Base-by-base conservation (phyloP, 2,113 vertebrate genomes). In the Pardalotus punctatus region DNA sequence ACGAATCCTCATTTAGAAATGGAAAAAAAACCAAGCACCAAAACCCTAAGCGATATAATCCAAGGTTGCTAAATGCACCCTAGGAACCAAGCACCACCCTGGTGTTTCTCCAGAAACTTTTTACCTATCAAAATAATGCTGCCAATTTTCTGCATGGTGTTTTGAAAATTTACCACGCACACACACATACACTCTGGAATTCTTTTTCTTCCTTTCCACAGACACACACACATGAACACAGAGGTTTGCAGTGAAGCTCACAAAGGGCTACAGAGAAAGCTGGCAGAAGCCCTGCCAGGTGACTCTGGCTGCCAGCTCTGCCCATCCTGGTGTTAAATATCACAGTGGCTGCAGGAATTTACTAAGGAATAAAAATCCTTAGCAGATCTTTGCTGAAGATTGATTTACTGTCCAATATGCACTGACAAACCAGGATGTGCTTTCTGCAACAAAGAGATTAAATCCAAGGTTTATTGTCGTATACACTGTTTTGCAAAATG, bases 131-230 rank as follows among this genome's bases (percentile, higher is more conserved):
- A 48, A 76, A 56, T 28, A 74, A 36, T 20, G 40, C 18, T 33
- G 25, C n/a, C 21, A 65, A 18, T 60, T 88, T 33, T 40, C 45
- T 53, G 29, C 18, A 19, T 0, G 0, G 14, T 10, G 17, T 47
- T 85, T 38, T 81, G 43, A 43, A 62, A 58, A 31, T 21, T n/a
- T 47, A 7, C 9, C 1, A 0, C 2, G 17, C 4, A 2, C 31
- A 13, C 2, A 10, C 6, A 45, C 5, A 3, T 9, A 4, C 35
- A 20, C 10, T 10, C 0, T 0, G 0, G 0, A 53, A 88, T 35
- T 24, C 18, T 70, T 25, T 14, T 23, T 6, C 24, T 40, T 12
- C 12, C 18, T 50, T 60, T 33, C 42, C 57, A 64, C 24, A 23
- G 31, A 21, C 23, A 22, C 12, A 14, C 10, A 9, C 13, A 16